These are phyloP conservation scores for Anguilla obscura DNA, from an alignment of 2,797 vertebrate species.

Conservation along the genomic window DNA sequence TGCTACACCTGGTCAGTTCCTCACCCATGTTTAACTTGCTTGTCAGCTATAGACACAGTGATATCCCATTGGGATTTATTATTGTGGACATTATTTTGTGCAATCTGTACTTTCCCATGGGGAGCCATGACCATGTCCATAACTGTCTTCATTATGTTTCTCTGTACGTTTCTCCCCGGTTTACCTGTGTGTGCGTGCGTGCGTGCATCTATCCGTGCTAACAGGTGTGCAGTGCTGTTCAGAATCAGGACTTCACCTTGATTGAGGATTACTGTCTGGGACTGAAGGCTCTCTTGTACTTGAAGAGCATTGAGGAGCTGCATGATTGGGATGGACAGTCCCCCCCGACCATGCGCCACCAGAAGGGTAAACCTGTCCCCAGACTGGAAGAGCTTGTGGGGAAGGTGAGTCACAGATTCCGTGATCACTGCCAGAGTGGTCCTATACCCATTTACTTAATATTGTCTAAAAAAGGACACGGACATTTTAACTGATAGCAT, in stretches of 20 bases:
- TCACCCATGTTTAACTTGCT: neutral
- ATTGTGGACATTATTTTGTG: neutral
- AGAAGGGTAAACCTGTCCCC: conserved; percentile 77
- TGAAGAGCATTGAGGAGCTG: conserved; percentile 78
- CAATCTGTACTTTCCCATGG: conserved; percentile 13
- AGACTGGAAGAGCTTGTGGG: conserved; percentile 66
- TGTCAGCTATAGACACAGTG: conserved; percentile 8
- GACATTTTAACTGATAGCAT: too few species aligned
- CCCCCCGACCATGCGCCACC: conserved; percentile 69
- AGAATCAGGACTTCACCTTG: conserved; percentile 77
- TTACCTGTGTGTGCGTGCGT: neutral
- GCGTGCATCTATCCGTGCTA: conserved; percentile 79
- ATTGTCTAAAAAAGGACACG: too few species aligned
- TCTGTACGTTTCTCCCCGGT: neutral
- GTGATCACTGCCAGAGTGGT: neutral
- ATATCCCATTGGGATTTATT: conserved; percentile 1
- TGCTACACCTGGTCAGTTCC: neutral
- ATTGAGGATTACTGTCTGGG: conserved; percentile 83
- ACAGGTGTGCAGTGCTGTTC: conserved; percentile 70
- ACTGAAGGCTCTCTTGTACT: conserved; percentile 77
- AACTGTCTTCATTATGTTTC: conserved; percentile 8
- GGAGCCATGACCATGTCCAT: neutral
- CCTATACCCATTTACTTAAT: neutral
- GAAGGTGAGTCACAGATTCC: conserved; percentile 65
- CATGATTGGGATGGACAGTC: conserved; percentile 79